Evolutionary conservation across 2,113 vertebrate genomes (phyloP), one percentile per base, ranked within the genome.

Genomic region (Rhinogobius similis): DNA sequence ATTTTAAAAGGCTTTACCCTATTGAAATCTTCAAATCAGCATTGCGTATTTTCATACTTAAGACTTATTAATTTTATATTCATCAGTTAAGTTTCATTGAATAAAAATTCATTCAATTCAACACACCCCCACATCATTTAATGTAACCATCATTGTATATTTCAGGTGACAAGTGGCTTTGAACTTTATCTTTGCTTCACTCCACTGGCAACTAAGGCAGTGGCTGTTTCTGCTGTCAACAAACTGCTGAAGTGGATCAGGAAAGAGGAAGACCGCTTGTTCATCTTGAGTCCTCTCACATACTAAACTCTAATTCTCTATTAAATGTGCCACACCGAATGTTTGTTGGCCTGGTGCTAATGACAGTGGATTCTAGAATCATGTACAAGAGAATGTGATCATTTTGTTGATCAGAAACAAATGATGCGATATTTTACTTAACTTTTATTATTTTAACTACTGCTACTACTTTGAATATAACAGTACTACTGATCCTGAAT

Each of bases 171-270:
- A 0, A 96, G 94, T 5, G 98, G 97, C 76, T 99, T 99, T 13
- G 97, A 99, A 88, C 95, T 99, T 82, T 99, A 98, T 74, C 86
- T 98, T 59, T 99, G 97, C 88, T 98, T 97, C 92, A 98, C 95
- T 83, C 97, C 97, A 0, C 81, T 99, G 90, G 96, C 92, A n/a
- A 99, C 97, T 70, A 99, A 99, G 84, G 94, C 94, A 0, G 78
- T 91, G 0, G 96, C 97, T 0, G 84, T 95, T 65, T 92, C 86
- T 18, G 94, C 96, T 48, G 94, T 97, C 82, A 95, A 88, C 90
- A 99, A 97, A 84, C 94, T 99, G 75, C 95, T 99, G 88, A 97
- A 96, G 90, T 99, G 98, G 98, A 99, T 99, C 89, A 93, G 96
- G 77, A 98, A 95, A 86, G 98, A 99, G 83, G 98, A 99, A 81